Base-by-base conservation (phyloP, 2,113 vertebrate species). In the Rhynchomys soricoides region DNA sequence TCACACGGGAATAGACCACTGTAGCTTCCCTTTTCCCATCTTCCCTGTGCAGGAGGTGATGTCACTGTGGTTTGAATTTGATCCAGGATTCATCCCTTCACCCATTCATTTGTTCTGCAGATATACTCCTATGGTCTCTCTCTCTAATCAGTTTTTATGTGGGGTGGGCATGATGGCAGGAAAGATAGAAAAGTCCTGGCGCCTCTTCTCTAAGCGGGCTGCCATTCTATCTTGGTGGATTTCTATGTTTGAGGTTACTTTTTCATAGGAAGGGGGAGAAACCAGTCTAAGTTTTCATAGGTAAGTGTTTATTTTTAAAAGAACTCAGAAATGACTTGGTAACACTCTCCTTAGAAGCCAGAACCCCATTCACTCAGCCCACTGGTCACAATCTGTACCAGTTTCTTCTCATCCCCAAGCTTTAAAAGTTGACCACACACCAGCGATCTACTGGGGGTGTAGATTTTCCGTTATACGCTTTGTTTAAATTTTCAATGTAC, bases 311-410 rank as follows among this genome's bases (percentile, higher is more conserved):
- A 24, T 50, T 86, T 77, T 77, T 24, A 87, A 64, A 50, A 68
- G 57, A 8, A 24, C 59, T 13, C 24, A 9, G 34, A 43, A 55
- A 26, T 57, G 50, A 6, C 40, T 40, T 17, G 85, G n/a, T 90
- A 1, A 48, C 5, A 12, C 90, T 19, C 31, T 75, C 78, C 66
- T 31, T 22, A 19, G 12, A 31, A n/a, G 34, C 31, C 24, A 66
- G 16, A 62, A 0, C 13, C 48, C 34, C 24, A 11, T 57, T 91
- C 7, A 45, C 16, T 50, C 13, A 40, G 0, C 34, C 43, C 45
- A 88, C 8, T 13, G 43, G 55, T 62, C 37, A 1, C 17, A 22
- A 5, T 15, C 24, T 24, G 0, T 11, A 0, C 1, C 45, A 50
- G 6, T 55, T 73, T 24, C 9, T 19, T 62, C 11, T 73, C 37